Evolutionary conservation across 2,113 vertebrate species (phyloP).

Genomic region (Gymnarchus niloticus): DNA sequence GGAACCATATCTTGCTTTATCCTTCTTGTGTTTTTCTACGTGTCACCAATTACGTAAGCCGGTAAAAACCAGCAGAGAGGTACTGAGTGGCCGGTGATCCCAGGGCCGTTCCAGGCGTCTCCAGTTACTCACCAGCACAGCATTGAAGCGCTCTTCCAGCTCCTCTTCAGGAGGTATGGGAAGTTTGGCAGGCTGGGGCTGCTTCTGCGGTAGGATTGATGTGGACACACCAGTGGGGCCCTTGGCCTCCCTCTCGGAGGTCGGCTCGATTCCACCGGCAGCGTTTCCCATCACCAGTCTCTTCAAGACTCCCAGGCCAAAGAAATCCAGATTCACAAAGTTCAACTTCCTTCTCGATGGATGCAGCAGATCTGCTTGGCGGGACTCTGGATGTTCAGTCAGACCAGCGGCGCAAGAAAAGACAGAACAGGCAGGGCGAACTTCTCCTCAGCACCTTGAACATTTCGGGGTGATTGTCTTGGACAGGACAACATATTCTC

Average conservation of each 20-base stretch:
- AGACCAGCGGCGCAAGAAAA: neutral
- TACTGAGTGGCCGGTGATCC: neutral
- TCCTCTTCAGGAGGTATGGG: constrained; percentile 71
- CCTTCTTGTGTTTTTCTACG: neutral
- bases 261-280: constrained; percentile 66
- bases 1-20: neutral
- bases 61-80: neutral
- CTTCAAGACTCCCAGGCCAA: constrained; percentile 30
- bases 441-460: neutral
- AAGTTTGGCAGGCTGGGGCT: constrained; percentile 51
- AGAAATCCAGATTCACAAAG: constrained; percentile 9
- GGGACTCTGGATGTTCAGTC: neutral
- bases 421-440: neutral
- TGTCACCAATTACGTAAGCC: neutral
- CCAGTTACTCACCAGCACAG: constrained; percentile 70
- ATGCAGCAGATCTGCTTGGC: neutral
- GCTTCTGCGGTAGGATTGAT: constrained; percentile 43
- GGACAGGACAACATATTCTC: neutral
- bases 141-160: constrained; percentile 73
- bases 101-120: neutral
- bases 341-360: neutral
- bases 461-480: neutral
- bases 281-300: constrained; percentile 73
- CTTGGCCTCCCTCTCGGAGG: constrained; percentile 48
- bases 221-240: constrained; percentile 16